Conservation (phyloP, 2,888 invertebrate species). For the Coecobrya sp. region DNA sequence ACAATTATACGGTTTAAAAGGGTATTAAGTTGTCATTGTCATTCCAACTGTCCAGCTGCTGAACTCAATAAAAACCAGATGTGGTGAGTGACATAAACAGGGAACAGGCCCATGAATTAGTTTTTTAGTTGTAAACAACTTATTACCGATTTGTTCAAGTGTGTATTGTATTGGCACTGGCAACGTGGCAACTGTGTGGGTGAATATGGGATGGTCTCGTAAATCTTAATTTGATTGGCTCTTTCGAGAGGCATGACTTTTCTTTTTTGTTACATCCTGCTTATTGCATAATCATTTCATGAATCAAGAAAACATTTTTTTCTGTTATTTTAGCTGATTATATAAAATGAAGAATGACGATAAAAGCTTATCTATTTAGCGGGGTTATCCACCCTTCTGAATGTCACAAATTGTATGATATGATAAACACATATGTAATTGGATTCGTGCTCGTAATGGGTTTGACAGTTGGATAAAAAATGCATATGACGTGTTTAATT, state of each 20-base stretch:
- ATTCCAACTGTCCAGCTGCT: not conserved
- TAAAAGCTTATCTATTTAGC: too few species aligned
- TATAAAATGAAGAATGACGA: too few species aligned
- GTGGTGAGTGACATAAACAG: not conserved
- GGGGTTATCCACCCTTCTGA: too few species aligned
- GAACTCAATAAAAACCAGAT: conserved; percentile 4
- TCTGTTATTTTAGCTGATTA: not conserved
- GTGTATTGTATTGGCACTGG: not conserved
- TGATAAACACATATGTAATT: too few species aligned
- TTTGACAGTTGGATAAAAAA: too few species aligned
- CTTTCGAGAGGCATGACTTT: conserved; percentile 51
- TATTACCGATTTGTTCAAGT: not conserved
- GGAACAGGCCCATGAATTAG: not conserved
- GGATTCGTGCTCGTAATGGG: too few species aligned
- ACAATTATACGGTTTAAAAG: not conserved
- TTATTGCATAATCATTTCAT: too few species aligned
- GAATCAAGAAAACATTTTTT: not conserved
- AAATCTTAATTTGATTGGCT: conserved; percentile 37
- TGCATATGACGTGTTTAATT: too few species aligned
- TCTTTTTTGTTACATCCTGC: not conserved
- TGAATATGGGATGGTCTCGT: conserved; percentile 41
- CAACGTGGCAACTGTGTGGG: not conserved
- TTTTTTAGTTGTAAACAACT: conserved; percentile 47
- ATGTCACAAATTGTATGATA: too few species aligned
- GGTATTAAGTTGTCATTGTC: not conserved